Conservation (phyloP, 2,888 invertebrate genomes). For the Stenodema calcarata region DNA sequence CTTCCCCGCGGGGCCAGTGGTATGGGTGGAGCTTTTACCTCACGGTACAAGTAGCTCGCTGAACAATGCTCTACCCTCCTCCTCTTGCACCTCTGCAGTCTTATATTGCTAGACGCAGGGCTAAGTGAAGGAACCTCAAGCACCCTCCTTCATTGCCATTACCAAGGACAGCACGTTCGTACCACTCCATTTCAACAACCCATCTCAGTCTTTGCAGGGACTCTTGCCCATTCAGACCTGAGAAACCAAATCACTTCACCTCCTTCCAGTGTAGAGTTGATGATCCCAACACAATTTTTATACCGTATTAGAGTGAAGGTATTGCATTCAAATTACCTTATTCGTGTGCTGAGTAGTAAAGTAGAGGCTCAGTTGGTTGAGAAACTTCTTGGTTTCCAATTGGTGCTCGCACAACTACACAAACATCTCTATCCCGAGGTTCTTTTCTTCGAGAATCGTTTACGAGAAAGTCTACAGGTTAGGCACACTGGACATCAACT, state of each 20-base stretch:
- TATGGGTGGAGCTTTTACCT: conserved; percentile 6
- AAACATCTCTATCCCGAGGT: neutral
- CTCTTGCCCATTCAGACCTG: neutral
- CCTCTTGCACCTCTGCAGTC: neutral
- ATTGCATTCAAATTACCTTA: conserved; percentile 20
- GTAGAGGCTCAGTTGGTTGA: neutral
- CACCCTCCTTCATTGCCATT: conserved; percentile 31
- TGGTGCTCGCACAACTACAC: neutral
- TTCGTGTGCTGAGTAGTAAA: neutral
- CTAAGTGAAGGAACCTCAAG: conserved; percentile 27
- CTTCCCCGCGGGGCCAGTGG: no score
- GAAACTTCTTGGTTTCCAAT: neutral
- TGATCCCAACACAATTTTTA: conserved; percentile 17
- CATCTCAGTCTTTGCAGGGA: neutral
- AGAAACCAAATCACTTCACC: conserved; percentile 13
- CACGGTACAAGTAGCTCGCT: neutral
- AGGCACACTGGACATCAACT: no score
- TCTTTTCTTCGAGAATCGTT: neutral
- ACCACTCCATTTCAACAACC: conserved; percentile 41
- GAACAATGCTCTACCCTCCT: neutral
- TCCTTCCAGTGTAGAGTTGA: neutral
- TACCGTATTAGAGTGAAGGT: conserved; percentile 11
- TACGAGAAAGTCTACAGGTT: neutral
- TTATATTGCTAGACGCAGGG: conserved; percentile 16
- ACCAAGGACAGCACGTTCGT: conserved; percentile 36